Percentiles rank a stretch among this genome's conserved stretches.
These are phyloP conservation scores for Anas acuta DNA, from an alignment of 2,797 vertebrate genomes.

Conservation along the genomic window DNA sequence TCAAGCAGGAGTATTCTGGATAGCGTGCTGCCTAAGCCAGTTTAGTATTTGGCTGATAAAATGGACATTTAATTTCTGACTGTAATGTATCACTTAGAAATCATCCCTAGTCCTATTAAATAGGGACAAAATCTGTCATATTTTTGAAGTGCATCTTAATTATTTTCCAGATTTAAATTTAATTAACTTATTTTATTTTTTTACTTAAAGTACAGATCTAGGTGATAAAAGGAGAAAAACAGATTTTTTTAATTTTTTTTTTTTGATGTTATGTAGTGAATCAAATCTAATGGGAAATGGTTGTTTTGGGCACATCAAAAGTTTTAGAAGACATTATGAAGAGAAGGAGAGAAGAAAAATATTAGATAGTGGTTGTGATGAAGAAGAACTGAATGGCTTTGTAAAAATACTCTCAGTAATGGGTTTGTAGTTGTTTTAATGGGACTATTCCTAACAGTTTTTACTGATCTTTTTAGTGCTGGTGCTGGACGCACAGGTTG, in stretches of 20 bases:
- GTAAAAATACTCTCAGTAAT: background rate
- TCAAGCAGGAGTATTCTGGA: constrained; percentile 22
- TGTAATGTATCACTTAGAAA: background rate
- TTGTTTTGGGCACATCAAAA: background rate
- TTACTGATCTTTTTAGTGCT: constrained; percentile 81
- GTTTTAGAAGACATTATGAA: background rate
- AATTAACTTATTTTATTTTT: background rate
- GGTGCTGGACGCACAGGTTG: constrained; percentile 97
- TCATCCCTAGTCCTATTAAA: background rate
- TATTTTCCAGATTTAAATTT: background rate
- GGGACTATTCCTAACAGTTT: background rate
- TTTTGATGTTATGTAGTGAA: background rate
- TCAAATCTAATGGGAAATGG: background rate
- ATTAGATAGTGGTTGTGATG: background rate
- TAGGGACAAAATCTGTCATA: background rate
- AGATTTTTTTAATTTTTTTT: background rate
- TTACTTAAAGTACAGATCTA: background rate
- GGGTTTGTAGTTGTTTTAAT: background rate
- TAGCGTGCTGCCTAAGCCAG: background rate
- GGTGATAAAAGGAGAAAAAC: background rate
- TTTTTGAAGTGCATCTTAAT: background rate
- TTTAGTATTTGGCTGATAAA: background rate
- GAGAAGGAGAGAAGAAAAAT: background rate
- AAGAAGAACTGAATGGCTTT: background rate
- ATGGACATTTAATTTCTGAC: background rate